Evolutionary conservation across 2,888 invertebrate genomes (phyloP).

Genomic region (Callyntrura sp.): DNA sequence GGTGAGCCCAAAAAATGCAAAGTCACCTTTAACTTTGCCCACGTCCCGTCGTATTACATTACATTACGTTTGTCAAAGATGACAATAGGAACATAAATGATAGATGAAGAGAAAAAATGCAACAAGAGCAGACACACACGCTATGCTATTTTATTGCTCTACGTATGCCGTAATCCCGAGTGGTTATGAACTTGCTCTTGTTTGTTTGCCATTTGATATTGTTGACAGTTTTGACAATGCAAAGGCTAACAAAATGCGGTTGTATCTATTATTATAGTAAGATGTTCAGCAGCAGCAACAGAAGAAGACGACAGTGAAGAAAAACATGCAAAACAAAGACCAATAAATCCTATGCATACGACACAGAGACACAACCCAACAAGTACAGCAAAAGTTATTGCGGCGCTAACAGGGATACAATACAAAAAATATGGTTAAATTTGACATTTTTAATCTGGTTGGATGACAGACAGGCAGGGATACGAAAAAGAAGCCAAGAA

Average conservation of each 20-base stretch:
- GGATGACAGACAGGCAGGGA: not conserved
- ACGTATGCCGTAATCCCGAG: not conserved
- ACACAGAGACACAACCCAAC: not conserved
- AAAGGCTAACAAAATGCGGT: not conserved
- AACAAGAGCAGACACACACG: not conserved
- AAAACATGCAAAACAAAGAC: not conserved
- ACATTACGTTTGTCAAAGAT: not conserved
- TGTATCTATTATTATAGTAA: not conserved
- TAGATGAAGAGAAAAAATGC: not conserved
- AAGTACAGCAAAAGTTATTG: too few relatives aligned
- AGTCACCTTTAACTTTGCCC: conserved; percentile 8
- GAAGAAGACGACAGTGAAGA: not conserved
- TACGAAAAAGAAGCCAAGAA: not conserved
- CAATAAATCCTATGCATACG: not conserved
- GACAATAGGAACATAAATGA: not conserved
- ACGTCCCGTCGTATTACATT: not conserved
- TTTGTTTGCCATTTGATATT: conserved; percentile 1
- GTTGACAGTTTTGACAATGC: conserved; percentile 39
- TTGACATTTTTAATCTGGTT: conserved; percentile 25
- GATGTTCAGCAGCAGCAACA: not conserved
- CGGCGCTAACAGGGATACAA: not conserved
- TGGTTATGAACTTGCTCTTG: not conserved
- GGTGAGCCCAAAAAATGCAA: conserved; percentile 24
- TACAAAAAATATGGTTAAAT: not conserved
- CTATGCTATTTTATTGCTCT: not conserved